These are phyloP conservation scores for Acrocephalus kingi DNA, from an alignment of 2,113 vertebrate genomes.

Conservation along the genomic window DNA sequence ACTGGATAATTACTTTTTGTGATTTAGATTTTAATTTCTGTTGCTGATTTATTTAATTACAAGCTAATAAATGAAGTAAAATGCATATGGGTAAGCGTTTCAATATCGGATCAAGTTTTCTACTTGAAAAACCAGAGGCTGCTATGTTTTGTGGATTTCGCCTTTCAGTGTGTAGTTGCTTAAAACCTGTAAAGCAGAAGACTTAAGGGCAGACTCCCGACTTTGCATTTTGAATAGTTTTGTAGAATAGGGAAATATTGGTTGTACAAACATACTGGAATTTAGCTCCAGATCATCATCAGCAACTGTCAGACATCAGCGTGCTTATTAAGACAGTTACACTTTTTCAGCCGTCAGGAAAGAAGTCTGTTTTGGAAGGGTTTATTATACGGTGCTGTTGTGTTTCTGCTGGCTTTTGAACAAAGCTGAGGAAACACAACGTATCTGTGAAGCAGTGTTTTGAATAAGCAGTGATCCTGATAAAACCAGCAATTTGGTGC, in stretches of 20 bases:
- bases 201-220: neutral
- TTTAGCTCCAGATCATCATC: neutral
- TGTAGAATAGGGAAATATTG: neutral
- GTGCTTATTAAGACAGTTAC: neutral
- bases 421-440: neutral
- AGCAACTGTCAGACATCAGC: constrained; percentile 3
- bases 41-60: constrained; percentile 98
- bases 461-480: neutral
- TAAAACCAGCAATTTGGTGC: constrained; percentile 3
- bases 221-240: neutral
- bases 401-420: constrained; percentile 5
- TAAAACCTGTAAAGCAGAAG: neutral
- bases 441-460: neutral
- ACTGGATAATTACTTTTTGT: constrained; percentile 99
- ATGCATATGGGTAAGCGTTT: constrained; percentile 81
- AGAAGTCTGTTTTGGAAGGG: constrained; percentile 4
- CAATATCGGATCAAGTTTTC: constrained; percentile 63
- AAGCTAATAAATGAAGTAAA: constrained; percentile 97
- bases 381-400: neutral
- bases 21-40: constrained; percentile 94
- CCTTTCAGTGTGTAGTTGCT: constrained; percentile 9
- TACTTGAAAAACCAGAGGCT: neutral
- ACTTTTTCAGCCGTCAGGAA: constrained; percentile 14
- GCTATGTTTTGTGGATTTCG: neutral
- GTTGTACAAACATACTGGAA: neutral